Evolutionary conservation across 2,888 invertebrate genomes (phyloP).

Genomic region (Agrochola macilenta): DNA sequence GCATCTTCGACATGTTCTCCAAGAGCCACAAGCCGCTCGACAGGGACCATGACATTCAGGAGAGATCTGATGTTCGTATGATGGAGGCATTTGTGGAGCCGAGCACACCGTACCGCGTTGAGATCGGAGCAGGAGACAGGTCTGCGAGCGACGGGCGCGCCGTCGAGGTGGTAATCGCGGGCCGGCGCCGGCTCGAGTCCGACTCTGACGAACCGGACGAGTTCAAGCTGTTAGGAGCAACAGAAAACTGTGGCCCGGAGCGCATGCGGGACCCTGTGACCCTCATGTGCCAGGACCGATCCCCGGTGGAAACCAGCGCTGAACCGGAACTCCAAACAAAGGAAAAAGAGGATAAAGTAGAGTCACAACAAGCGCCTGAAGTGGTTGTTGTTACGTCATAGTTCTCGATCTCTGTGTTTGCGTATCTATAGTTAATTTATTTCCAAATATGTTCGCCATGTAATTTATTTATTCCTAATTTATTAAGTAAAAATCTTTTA

Average conservation of each 20-base stretch:
- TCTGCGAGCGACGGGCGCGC: conserved; percentile 76
- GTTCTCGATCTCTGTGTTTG: conserved; percentile 73
- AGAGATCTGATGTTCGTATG: conserved; percentile 85
- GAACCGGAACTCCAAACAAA: conserved; percentile 27
- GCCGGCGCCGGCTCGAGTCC: conserved; percentile 75
- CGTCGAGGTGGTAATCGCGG: conserved; percentile 84
- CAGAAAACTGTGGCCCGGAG: conserved; percentile 94
- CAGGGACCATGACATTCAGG: conserved; percentile 74
- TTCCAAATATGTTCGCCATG: conserved; percentile 65
- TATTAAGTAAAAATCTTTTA: conserved; percentile 63
- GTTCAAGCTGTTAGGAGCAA: conserved; percentile 91
- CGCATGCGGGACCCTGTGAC: conserved; percentile 93
- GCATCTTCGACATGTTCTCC: conserved; percentile 69
- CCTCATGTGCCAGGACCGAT: conserved; percentile 86
- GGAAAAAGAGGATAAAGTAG: conserved; percentile 47
- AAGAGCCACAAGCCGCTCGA: conserved; percentile 69
- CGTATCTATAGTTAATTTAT: conserved; percentile 73
- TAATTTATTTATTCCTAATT: conserved; percentile 71
- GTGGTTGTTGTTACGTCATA: conserved; percentile 79
- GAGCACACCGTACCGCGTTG: conserved; percentile 93
- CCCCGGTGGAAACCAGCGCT: conserved; percentile 25
- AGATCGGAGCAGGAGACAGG: conserved; percentile 86
- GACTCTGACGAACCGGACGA: conserved; percentile 79
- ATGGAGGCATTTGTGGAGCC: conserved; percentile 92
- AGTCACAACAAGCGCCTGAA: conserved; percentile 71